phyloP scores from a whole-genome alignment of 1,140 invertebrate genomes.

The Aphaenogaster ashmeadi region DNA sequence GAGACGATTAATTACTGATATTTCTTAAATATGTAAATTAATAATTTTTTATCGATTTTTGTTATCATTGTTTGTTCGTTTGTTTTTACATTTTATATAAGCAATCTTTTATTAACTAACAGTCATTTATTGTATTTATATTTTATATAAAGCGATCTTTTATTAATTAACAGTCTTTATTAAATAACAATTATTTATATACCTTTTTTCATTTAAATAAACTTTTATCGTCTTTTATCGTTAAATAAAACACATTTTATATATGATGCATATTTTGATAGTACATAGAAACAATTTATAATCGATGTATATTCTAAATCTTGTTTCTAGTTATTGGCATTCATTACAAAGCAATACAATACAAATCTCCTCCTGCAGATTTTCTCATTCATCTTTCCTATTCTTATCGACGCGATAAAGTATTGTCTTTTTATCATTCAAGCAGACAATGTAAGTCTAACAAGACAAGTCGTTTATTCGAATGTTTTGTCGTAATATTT shows the following conservation, averaged over 20 bases:
- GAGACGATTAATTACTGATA: not conserved
- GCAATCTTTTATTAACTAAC: not conserved
- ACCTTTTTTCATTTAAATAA: constrained; percentile 6
- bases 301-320: not conserved
- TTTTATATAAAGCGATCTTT: not conserved
- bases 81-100: not conserved
- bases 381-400: constrained; percentile 12
- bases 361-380: not conserved
- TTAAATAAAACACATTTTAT: not conserved
- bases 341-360: constrained; percentile 30
- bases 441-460: constrained; percentile 2
- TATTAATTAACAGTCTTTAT: not conserved
- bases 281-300: not conserved
- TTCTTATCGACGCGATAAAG: constrained; percentile 6
- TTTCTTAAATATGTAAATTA: constrained; percentile 8
- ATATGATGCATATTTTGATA: no score
- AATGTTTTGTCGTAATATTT: not conserved
- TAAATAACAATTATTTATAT: not conserved
- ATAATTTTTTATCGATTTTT: not conserved
- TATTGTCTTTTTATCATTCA: constrained; percentile 43
- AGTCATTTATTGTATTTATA: not conserved
- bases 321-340: constrained; percentile 27
- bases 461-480: not conserved
- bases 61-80: not conserved
- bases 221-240: not conserved